Evolutionary conservation across 2,797 vertebrate species (phyloP).

Genomic region (Enteromius mattozi): DNA sequence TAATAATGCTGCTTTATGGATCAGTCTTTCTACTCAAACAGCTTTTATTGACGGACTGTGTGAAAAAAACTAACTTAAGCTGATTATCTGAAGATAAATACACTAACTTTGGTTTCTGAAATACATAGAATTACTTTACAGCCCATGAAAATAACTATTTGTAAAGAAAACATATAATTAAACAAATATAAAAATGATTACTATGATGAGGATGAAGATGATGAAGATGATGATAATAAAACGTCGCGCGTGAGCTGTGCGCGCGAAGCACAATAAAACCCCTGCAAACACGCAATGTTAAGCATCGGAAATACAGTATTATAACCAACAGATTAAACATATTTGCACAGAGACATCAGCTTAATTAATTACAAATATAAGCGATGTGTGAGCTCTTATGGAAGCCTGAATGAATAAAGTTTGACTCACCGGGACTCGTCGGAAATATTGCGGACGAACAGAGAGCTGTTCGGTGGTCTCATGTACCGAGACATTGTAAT

Average conservation of each 20-base stretch:
- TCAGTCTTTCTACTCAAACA: not conserved
- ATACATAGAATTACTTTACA: not conserved
- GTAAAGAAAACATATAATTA: not conserved
- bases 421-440: constrained; percentile 89
- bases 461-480: constrained; percentile 90
- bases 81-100: not conserved
- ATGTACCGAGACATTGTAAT: constrained; percentile 86
- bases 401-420: not conserved
- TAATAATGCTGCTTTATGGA: not conserved
- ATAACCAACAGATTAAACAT: not conserved
- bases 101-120: not conserved
- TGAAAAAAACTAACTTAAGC: not conserved
- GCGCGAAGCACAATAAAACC: not conserved
- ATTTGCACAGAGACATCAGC: not conserved
- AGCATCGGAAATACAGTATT: not conserved
- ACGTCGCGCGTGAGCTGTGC: not conserved
- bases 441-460: constrained; percentile 93
- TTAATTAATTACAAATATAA: not conserved
- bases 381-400: too few species aligned
- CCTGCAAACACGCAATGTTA: not conserved
- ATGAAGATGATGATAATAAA: not conserved
- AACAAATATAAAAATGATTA: not conserved
- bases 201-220: fast-evolving
- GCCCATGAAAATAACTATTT: not conserved
- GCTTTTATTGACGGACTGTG: not conserved